phyloP scores from a whole-genome alignment of 2,113 vertebrate genomes.

The Oxygymnocypris stewartii region DNA sequence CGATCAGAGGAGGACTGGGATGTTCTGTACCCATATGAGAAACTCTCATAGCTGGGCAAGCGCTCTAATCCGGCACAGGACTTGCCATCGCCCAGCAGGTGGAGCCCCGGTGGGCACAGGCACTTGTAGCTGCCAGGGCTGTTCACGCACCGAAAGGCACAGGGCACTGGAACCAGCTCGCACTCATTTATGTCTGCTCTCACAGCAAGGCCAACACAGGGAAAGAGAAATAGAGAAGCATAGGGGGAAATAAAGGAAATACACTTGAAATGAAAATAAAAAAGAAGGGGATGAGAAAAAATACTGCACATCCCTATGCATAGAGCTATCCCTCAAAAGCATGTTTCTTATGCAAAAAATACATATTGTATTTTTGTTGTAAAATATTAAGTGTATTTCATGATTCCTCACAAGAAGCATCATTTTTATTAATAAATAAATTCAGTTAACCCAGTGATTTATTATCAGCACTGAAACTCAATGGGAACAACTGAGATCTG shows the following conservation, averaged over 20 bases:
- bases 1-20: slow-evolving; percentile 81
- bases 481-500: neutral
- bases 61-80: slow-evolving; percentile 95
- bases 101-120: slow-evolving; percentile 87
- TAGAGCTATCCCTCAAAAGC: slow-evolving; percentile 68
- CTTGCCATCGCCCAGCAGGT: slow-evolving; percentile 93
- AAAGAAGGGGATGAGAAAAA: slow-evolving; percentile 58
- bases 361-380: neutral
- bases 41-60: slow-evolving; percentile 83
- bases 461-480: neutral
- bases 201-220: slow-evolving; percentile 71
- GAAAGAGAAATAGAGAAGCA: slow-evolving; percentile 63
- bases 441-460: neutral
- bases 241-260: neutral
- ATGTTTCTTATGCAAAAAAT: slow-evolving; percentile 56
- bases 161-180: slow-evolving; percentile 87
- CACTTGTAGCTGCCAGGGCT: slow-evolving; percentile 95
- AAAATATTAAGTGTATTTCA: neutral
- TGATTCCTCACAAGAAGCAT: neutral
- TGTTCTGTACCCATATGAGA: slow-evolving; percentile 81
- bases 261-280: slow-evolving; percentile 42
- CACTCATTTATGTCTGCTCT: slow-evolving; percentile 98
- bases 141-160: slow-evolving; percentile 92
- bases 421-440: neutral
- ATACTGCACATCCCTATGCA: slow-evolving; percentile 74